These are phyloP conservation scores for Pentalonia nigronervosa DNA, from an alignment of 1,140 invertebrate genomes.

Conservation along the genomic window DNA sequence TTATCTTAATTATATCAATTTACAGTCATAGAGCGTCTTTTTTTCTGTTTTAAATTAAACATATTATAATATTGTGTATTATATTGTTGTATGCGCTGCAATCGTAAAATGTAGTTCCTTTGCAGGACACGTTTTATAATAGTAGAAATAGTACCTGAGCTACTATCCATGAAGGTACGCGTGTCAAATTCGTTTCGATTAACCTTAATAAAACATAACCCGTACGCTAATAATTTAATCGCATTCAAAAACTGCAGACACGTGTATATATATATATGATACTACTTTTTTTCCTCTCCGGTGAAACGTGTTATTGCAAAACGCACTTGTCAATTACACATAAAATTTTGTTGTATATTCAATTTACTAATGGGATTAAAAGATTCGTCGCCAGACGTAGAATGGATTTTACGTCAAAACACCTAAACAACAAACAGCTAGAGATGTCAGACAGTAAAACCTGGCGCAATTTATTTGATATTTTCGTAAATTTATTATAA, in stretches of 20 bases:
- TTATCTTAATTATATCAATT: neutral
- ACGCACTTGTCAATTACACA: neutral
- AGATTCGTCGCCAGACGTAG: too few species aligned
- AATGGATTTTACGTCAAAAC: constrained; percentile 31
- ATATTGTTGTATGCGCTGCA: neutral
- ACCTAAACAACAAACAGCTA: neutral
- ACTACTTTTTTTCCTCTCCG: neutral
- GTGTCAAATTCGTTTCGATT: neutral
- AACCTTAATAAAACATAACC: neutral
- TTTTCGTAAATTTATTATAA: neutral
- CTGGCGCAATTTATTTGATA: neutral
- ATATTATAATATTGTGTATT: too few species aligned
- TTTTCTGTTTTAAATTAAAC: constrained; percentile 4
- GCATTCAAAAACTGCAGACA: neutral
- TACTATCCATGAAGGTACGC: neutral
- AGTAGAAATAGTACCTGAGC: neutral
- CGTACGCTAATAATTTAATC: neutral
- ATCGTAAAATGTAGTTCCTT: neutral
- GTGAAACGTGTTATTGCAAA: neutral
- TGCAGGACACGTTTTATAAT: neutral
- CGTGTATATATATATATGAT: too few species aligned
- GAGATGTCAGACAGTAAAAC: neutral
- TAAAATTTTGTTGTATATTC: neutral
- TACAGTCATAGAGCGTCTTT: neutral
- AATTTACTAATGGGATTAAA: constrained; percentile 1